phyloP scores from a whole-genome alignment of 2,113 vertebrate species.

The Triplophysa dalaica region DNA sequence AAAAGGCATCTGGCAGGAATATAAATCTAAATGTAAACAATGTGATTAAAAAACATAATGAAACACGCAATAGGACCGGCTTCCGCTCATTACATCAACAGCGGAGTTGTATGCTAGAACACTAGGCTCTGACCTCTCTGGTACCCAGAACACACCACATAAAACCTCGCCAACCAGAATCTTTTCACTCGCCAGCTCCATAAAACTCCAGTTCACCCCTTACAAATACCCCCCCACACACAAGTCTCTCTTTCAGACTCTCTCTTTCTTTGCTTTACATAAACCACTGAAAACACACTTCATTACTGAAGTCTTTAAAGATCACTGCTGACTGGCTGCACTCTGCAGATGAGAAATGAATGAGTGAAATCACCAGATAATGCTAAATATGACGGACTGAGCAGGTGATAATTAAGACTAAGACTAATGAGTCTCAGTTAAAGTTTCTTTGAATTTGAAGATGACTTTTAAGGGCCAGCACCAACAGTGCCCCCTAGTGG shows the following conservation, averaged over 20 bases:
- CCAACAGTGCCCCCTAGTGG: constrained; percentile 50
- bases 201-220: constrained; percentile 56
- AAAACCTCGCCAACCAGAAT: constrained; percentile 48
- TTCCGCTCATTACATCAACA: constrained; percentile 27
- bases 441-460: background rate
- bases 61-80: constrained; percentile 6
- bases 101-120: constrained; percentile 16
- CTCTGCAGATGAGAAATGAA: background rate
- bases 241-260: background rate
- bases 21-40: constrained; percentile 23
- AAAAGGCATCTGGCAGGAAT: background rate
- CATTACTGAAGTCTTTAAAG: constrained; percentile 44
- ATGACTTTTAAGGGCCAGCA: constrained; percentile 32
- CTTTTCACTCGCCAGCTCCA: constrained; percentile 40
- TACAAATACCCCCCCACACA: constrained; percentile 20
- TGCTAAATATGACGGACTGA: background rate
- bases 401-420: background rate
- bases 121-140: constrained; percentile 28
- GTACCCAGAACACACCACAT: constrained; percentile 46
- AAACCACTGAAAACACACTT: constrained; percentile 44
- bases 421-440: background rate
- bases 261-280: constrained; percentile 22
- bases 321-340: background rate
- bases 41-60: constrained; percentile 14
- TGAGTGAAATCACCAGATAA: background rate